Conservation (phyloP, 2,113 vertebrate species). For the Charina bottae region DNA sequence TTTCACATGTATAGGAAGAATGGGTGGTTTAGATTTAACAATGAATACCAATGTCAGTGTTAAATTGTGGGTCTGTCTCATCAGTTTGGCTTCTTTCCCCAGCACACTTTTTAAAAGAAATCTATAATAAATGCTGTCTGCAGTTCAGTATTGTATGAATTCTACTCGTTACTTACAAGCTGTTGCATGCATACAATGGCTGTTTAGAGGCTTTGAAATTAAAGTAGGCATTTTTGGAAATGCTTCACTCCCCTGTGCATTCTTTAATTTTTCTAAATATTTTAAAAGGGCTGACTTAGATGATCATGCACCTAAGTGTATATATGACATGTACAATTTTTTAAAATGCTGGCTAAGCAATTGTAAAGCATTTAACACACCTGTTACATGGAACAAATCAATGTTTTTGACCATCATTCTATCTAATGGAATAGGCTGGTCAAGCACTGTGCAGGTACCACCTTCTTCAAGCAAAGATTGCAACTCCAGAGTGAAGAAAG, state of each 20-base stretch:
- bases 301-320: not conserved
- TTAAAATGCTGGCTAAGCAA: not conserved
- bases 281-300: not conserved
- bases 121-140: not conserved
- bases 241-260: not conserved
- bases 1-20: not conserved
- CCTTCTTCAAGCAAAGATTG: constrained; percentile 86
- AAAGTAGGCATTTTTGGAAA: not conserved
- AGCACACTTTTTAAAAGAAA: not conserved
- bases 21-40: not conserved
- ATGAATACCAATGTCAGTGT: not conserved
- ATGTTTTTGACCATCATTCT: constrained; percentile 83
- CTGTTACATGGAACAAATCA: constrained; percentile 70
- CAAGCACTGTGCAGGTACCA: constrained; percentile 81
- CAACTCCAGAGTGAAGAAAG: constrained; percentile 81
- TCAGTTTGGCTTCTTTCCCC: not conserved
- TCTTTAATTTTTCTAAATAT: not conserved
- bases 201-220: not conserved
- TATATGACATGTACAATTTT: not conserved
- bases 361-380: constrained; percentile 30
- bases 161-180: not conserved
- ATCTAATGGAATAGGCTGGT: constrained; percentile 90
- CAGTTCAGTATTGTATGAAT: not conserved
- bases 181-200: not conserved
- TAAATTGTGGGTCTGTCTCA: not conserved